Base-by-base conservation (phyloP, 2,888 invertebrate genomes). In the Dasysyrphus tricinctus region DNA sequence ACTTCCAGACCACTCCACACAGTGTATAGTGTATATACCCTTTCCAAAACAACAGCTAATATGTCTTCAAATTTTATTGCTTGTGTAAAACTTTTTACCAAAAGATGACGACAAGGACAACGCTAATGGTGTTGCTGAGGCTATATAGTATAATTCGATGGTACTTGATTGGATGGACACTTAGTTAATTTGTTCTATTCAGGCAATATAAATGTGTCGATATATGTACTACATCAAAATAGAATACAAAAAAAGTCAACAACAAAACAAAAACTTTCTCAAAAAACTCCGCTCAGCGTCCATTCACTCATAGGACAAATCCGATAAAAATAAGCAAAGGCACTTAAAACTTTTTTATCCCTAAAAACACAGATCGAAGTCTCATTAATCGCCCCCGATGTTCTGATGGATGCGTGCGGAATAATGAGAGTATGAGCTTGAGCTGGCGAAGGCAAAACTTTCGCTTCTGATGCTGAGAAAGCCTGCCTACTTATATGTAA, bases 321-420 rank as follows among this genome's bases (percentile, higher is more conserved):
- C 29, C 9, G 47, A 19, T 29, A 49, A 47, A 67, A n/a, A 56
- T 6, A 79, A 65, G 16, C 56, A 70, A 72, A 49, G 32, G 63
- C 80, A 84, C 75, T 84, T 84, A 80, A 84, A 84, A 80, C 80
- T 84, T 84, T 84, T 84, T 84, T 72, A 80, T 84, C 75, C 63
- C 34, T 70, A 63, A 61, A 84, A 47, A 80, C 65, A 76, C 57
- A 67, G 65, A 76, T 76, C 75, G 75, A 84, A 65, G 44, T 51
- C 37, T 80, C 70, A 72, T 65, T 84, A 84, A 76, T 80, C 75
- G 65, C 42, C 47, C 59, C 54, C 32, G 29, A 75, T 75, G 44
- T 49, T 39, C 9, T 1, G 3, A 16, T 0, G 12, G 49, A 57
- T 63, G 59, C 57, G 47, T 42, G 16, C 11, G 1, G 59, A 65